Conservation (phyloP, 2,113 vertebrate genomes). For the Cisticola juncidis region DNA sequence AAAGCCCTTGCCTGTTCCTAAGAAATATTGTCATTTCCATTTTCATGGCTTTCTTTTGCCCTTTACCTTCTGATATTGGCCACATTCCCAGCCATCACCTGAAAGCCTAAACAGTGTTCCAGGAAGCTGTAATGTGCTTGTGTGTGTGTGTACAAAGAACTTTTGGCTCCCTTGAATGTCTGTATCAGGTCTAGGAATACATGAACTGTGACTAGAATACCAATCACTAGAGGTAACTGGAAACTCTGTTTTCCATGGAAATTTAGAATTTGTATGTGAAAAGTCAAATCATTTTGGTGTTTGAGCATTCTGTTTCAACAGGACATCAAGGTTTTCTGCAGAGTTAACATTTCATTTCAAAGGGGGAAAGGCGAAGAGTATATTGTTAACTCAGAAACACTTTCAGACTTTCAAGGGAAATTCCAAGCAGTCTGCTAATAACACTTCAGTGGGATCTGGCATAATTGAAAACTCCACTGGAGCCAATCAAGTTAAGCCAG, state of each 20-base stretch:
- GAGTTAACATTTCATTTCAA: neutral
- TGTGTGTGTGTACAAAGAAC: neutral
- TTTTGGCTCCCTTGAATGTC: slow-evolving; percentile 17
- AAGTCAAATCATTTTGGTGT: slow-evolving; percentile 1
- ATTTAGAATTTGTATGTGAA: slow-evolving; percentile 41
- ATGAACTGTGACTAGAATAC: slow-evolving; percentile 36
- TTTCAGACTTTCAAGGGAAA: slow-evolving; percentile 34
- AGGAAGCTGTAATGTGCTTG: slow-evolving; percentile 25
- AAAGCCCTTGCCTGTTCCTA: neutral
- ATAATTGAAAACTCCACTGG: slow-evolving; percentile 63
- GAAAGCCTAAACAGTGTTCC: slow-evolving; percentile 50
- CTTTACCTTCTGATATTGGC: slow-evolving; percentile 54
- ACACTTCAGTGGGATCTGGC: slow-evolving; percentile 42
- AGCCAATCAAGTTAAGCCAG: slow-evolving; percentile 63
- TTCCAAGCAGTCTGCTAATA: slow-evolving; percentile 54
- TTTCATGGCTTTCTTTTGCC: slow-evolving; percentile 40
- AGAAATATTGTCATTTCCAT: slow-evolving; percentile 15
- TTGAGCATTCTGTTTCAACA: slow-evolving; percentile 12
- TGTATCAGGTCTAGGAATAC: slow-evolving; percentile 30
- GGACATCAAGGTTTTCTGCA: slow-evolving; percentile 31
- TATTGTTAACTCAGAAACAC: slow-evolving; percentile 46
- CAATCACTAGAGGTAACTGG: slow-evolving; percentile 17
- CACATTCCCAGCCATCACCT: slow-evolving; percentile 58
- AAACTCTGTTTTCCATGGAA: slow-evolving; percentile 45
- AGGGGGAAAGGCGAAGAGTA: neutral